A percentile compares a stretch with the other conserved stretches of the same genome.
Evolutionary conservation across 2,888 invertebrate species (phyloP).

Genomic region (Drosophila neonasuta): DNA sequence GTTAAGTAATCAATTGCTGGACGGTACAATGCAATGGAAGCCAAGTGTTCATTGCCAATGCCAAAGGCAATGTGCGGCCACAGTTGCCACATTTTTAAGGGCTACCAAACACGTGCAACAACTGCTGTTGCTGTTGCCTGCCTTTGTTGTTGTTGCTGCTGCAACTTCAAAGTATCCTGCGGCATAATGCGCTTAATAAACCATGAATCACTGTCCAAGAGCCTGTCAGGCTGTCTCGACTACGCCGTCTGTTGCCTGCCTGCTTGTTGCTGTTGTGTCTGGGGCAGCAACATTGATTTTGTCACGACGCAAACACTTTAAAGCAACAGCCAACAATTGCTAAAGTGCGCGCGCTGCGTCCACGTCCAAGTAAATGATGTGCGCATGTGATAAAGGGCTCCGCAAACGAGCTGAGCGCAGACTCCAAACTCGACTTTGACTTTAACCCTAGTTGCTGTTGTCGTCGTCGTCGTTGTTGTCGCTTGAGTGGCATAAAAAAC

Average conservation of each 20-base stretch:
- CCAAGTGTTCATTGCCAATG: constrained; percentile 72
- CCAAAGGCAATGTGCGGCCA: constrained; percentile 46
- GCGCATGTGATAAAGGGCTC: constrained; percentile 76
- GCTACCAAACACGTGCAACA: constrained; percentile 68
- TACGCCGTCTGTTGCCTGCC: constrained; percentile 12
- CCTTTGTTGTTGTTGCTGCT: constrained; percentile 18
- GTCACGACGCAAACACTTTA: constrained; percentile 78
- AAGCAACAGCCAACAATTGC: constrained; percentile 66
- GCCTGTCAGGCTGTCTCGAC: constrained; percentile 59
- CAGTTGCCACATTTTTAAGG: constrained; percentile 60
- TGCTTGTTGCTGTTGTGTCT: constrained; percentile 17
- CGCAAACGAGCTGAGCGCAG: constrained; percentile 51
- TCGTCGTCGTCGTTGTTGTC: constrained; percentile 55
- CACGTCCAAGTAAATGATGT: constrained; percentile 68
- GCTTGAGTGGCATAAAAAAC: constrained; percentile 76
- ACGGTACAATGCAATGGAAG: constrained; percentile 34
- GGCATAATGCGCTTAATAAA: constrained; percentile 81
- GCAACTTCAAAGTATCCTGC: constrained; percentile 77
- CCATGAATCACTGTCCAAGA: constrained; percentile 80
- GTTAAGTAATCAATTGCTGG: constrained; percentile 80
- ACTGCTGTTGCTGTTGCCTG: constrained; percentile 30
- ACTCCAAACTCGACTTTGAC: constrained; percentile 26
- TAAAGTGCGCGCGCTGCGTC: constrained; percentile 66
- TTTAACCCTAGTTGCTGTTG: constrained; percentile 29
- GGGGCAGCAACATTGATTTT: constrained; percentile 77